Base-by-base conservation (phyloP, 2,113 vertebrate genomes). In the Alaudala cheleensis region DNA sequence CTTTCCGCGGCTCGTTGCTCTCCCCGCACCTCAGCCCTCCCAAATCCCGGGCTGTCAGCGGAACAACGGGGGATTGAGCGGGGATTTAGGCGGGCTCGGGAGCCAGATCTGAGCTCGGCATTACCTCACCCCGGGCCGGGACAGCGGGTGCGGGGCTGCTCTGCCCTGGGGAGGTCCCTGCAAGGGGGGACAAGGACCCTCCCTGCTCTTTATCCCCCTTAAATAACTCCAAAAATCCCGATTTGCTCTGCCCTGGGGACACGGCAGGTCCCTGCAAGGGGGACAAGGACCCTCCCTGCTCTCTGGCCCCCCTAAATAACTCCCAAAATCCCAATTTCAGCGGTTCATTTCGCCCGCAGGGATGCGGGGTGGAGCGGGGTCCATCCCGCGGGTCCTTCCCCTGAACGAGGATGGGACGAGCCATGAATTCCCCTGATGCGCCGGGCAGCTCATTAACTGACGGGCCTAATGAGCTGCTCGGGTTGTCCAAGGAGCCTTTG, bases 281-380 rank as follows among this genome's bases (percentile, higher is more conserved):
- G 1, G 0, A 37, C 20, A 14, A 39, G 28, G 65, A 37, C 7
- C 9, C 20, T 20, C 22, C 22, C 29, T 37, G 39, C 12, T 37
- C 37, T 37, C 10, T 37, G 10, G 8, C 10, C 37, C 4, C 49
- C 14, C 21, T 22, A 6, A 45, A 47, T 0, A 1, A 29, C 29
- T 2, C 54, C 31, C 0, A 13, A 58, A 42, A 39, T 8, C 53
- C 54, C 1, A 29, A 74, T 80, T 80, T 29, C 8, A 3, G 12
- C 37, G 0, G 0, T 6, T 42, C 0, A 2, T 24, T 47, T 4
- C 5, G 40, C 19, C 54, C 10, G 12, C 49, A 2, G 9, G 1
- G 0, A 0, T 12, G 20, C 1, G 11, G 72, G 65, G 53, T 4
- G 58, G 57, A 34, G 65, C 49, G 7, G 40, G 10, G 22, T 15